These are phyloP conservation scores for Styela plicata DNA, from an alignment of 23 tunicate species.

Conservation along the genomic window DNA sequence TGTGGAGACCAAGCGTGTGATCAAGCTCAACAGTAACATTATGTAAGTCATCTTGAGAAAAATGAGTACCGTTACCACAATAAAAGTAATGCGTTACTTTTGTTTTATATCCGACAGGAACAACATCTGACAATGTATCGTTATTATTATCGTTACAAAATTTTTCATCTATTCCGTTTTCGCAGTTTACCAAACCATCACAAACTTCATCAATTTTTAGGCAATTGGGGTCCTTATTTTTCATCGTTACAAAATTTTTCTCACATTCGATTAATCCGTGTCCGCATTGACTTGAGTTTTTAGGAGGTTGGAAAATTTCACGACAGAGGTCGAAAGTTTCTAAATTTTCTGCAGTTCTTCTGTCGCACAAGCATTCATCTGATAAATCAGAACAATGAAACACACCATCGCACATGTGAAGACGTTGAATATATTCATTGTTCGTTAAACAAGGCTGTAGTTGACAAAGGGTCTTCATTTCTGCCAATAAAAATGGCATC, in stretches of 20 bases:
- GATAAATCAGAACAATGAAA: constrained; percentile 25
- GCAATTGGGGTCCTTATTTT: not conserved
- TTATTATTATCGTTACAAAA: not conserved
- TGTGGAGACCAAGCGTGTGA: not conserved
- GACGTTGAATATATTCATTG: constrained; percentile 1
- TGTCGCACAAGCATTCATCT: constrained; percentile 31
- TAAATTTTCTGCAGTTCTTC: not conserved
- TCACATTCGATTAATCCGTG: not conserved
- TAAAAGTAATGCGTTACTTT: constrained; percentile 18
- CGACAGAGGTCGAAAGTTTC: constrained; percentile 13
- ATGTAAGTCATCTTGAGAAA: too few species aligned
- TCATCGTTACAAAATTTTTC: not conserved
- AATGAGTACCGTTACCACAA: not conserved
- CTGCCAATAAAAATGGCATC: too few species aligned
- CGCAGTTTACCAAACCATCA: not conserved
- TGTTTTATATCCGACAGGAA: not conserved
- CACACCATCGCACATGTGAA: constrained; percentile 19
- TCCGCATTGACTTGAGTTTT: not conserved
- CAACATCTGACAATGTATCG: not conserved
- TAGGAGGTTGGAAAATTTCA: not conserved
- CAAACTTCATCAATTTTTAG: not conserved
- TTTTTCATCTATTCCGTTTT: not conserved
- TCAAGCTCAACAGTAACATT: not conserved
- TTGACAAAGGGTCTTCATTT: constrained; percentile 18
- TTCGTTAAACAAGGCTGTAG: constrained; percentile 5